Percentiles rank a stretch among this genome's conserved stretches.
These are phyloP conservation scores for Apocrypta bakeri DNA, from an alignment of 1,140 invertebrate species.

Conservation along the genomic window DNA sequence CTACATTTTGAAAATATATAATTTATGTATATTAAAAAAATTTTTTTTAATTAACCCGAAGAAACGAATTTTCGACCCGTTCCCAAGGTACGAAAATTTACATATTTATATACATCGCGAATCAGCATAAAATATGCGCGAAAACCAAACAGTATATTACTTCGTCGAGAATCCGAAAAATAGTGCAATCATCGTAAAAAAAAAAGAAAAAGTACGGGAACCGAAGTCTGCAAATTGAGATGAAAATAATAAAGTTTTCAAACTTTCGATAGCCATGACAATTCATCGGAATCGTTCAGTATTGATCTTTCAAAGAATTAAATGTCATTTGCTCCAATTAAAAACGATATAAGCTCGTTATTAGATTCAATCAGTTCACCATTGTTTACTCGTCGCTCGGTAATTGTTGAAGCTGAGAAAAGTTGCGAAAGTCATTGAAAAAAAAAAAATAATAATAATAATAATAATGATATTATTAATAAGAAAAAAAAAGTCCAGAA, in stretches of 20 bases:
- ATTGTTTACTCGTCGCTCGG: neutral
- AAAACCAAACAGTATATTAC: neutral
- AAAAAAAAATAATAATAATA: neutral
- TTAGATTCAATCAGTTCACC: neutral
- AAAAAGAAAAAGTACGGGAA: neutral
- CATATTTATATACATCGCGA: neutral
- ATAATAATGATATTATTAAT: neutral
- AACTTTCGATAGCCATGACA: neutral
- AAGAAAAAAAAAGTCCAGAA: neutral
- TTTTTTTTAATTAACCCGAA: neutral
- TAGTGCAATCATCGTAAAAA: neutral
- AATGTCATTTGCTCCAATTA: neutral
- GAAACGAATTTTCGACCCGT: neutral
- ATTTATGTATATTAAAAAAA: slow-evolving; percentile 6
- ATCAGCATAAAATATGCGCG: slow-evolving; percentile 12
- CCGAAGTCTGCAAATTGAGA: neutral
- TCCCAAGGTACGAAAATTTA: slow-evolving; percentile 12
- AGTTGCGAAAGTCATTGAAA: neutral
- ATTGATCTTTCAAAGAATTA: neutral
- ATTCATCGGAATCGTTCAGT: neutral
- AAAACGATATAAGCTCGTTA: neutral
- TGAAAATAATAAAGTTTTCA: slow-evolving; percentile 5
- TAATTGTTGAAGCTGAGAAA: neutral
- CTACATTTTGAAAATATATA: neutral
- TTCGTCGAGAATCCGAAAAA: neutral